A percentile compares a stretch with the other conserved stretches of the same genome.
phyloP scores from a whole-genome alignment of 1,140 invertebrate species.

The Schlechtendalia chinensis region DNA sequence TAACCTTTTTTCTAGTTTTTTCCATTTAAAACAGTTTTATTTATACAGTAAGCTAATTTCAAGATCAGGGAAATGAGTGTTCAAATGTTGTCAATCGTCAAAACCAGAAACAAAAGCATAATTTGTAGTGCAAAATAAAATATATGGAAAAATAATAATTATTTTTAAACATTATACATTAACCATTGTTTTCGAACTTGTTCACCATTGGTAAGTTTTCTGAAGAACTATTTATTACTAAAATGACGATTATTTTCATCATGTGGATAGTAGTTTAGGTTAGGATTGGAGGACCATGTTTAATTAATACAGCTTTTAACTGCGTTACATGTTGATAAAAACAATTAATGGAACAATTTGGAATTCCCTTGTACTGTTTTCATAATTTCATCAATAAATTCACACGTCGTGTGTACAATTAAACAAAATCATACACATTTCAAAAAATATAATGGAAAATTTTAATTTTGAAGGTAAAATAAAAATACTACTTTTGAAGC shows the following conservation, averaged over 20 bases:
- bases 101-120: background rate
- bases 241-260: constrained; percentile 12
- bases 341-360: too few relatives aligned
- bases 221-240: constrained; percentile 14
- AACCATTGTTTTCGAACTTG: constrained; percentile 12
- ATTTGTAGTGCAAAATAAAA: background rate
- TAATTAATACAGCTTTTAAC: constrained; percentile 3
- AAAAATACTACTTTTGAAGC: too few relatives aligned
- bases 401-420: too few relatives aligned
- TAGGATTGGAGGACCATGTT: constrained; percentile 4
- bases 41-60: background rate
- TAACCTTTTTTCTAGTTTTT: constrained; percentile 4
- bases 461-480: too few relatives aligned
- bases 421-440: too few relatives aligned
- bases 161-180: constrained; percentile 15
- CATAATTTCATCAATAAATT: too few relatives aligned
- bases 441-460: too few relatives aligned
- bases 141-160: too few relatives aligned
- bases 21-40: background rate
- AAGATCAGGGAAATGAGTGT: background rate
- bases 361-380: too few relatives aligned
- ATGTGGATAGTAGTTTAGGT: background rate
- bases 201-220: background rate
- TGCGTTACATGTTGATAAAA: too few relatives aligned
- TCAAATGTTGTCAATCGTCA: background rate